Conservation (phyloP, 2,888 invertebrate species). For the Caenorhabditis japonica region DNA sequence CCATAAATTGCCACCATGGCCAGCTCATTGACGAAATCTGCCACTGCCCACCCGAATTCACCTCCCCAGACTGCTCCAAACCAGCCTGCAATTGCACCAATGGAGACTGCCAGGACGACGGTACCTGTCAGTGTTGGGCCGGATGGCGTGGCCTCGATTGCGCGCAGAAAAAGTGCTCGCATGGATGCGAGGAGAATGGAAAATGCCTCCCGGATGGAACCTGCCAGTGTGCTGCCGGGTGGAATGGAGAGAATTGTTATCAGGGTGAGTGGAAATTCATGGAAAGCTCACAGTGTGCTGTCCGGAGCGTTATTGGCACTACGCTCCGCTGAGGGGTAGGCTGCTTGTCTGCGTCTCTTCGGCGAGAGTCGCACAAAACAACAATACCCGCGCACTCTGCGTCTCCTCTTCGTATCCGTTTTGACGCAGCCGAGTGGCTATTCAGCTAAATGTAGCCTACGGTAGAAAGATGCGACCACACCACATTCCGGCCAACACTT, state of each 20-base stretch:
- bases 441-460: no score
- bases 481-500: no score
- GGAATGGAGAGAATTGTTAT: slow-evolving; percentile 98
- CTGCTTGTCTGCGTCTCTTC: no score
- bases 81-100: slow-evolving; percentile 55
- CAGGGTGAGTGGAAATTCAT: no score
- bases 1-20: slow-evolving; percentile 89
- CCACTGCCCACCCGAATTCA: slow-evolving; percentile 83
- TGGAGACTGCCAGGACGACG: slow-evolving; percentile 57
- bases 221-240: slow-evolving; percentile 95
- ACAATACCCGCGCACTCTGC: no score
- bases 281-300: no score
- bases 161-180: slow-evolving; percentile 81
- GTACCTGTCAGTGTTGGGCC: slow-evolving; percentile 95
- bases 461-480: no score
- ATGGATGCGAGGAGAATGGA: slow-evolving; percentile 94
- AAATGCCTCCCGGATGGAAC: slow-evolving; percentile 92
- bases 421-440: no score
- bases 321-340: no score
- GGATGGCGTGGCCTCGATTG: slow-evolving; percentile 99
- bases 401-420: no score
- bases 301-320: no score
- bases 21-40: slow-evolving; percentile 90
- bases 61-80: slow-evolving; percentile 62
- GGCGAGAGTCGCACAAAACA: no score